A percentile compares a stretch with the other conserved stretches of the same genome.
These are phyloP conservation scores for Sebastes jordani DNA, from an alignment of 2,797 vertebrate genomes.

Conservation along the genomic window DNA sequence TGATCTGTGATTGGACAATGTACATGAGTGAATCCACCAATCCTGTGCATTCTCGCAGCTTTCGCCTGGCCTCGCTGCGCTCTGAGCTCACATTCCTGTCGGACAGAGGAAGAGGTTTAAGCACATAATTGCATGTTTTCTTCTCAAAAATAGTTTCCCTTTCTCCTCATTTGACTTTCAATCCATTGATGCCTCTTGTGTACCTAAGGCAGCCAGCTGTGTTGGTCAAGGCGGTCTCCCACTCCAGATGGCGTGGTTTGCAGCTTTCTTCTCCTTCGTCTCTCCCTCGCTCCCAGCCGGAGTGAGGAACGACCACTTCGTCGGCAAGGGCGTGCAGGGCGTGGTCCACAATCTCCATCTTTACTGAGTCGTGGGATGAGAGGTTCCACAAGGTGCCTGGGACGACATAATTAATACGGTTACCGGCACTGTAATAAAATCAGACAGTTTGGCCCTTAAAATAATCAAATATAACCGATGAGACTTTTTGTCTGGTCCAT, in stretches of 20 bases:
- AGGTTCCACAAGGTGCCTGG: constrained; percentile 97
- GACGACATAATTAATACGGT: background rate
- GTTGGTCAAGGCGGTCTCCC: constrained; percentile 96
- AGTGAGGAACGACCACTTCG: constrained; percentile 93
- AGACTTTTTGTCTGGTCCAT: background rate
- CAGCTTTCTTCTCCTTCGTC: constrained; percentile 88
- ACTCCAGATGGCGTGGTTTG: constrained; percentile 95
- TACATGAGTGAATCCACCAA: constrained; percentile 96
- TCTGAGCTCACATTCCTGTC: constrained; percentile 96
- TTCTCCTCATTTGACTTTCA: background rate
- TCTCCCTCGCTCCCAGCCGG: constrained; percentile 91
- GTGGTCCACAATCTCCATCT: constrained; percentile 99
- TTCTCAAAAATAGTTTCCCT: constrained; percentile 42
- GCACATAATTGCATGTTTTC: constrained; percentile 43
- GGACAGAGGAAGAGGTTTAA: constrained; percentile 19
- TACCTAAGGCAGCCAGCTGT: constrained; percentile 98
- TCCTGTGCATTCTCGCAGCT: constrained; percentile 93
- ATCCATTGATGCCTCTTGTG: background rate
- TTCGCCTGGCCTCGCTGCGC: constrained; percentile 93
- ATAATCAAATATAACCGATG: background rate
- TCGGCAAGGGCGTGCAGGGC: constrained; percentile 92
- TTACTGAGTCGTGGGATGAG: constrained; percentile 95
- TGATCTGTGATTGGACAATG: constrained; percentile 93
- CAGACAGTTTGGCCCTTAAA: background rate
- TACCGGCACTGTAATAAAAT: background rate